Percentiles rank a stretch among this genome's conserved stretches.
Conservation (phyloP, 2,888 invertebrate species). For the Drosophila mulleri region DNA sequence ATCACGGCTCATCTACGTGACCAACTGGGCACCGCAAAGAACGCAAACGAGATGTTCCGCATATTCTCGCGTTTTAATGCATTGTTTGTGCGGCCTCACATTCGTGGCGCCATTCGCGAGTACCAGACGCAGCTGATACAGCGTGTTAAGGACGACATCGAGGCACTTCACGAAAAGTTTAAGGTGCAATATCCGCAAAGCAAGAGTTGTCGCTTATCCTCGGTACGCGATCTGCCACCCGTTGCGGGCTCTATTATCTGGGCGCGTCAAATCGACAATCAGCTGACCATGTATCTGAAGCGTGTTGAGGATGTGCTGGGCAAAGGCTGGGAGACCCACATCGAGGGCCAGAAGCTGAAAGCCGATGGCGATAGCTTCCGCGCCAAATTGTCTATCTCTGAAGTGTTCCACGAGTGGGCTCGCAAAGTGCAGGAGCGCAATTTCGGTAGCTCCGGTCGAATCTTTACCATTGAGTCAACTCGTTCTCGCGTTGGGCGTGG, state of each 20-base stretch:
- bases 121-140: slow-evolving; percentile 99
- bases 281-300: slow-evolving; percentile 97
- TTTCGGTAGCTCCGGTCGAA: slow-evolving; percentile 96
- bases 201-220: slow-evolving; percentile 95
- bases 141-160: slow-evolving; percentile 99
- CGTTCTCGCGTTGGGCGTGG: slow-evolving; percentile 90
- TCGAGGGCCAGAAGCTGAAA: slow-evolving; percentile 98
- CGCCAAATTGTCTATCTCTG: slow-evolving; percentile 97
- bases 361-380: slow-evolving; percentile 99
- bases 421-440: slow-evolving; percentile 97
- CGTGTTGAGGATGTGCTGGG: slow-evolving; percentile 99
- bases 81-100: slow-evolving; percentile 98
- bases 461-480: slow-evolving; percentile 96
- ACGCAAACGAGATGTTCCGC: slow-evolving; percentile 99
- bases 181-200: slow-evolving; percentile 99
- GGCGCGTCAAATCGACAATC: slow-evolving; percentile 99
- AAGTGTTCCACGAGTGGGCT: slow-evolving; percentile 99
- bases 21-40: slow-evolving; percentile 98
- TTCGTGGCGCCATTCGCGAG: slow-evolving; percentile 99
- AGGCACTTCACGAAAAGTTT: slow-evolving; percentile 98
- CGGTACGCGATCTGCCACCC: slow-evolving; percentile 97
- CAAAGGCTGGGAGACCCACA: slow-evolving; percentile 99
- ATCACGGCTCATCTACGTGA: slow-evolving; percentile 99
- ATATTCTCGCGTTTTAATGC: slow-evolving; percentile 99
- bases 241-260: slow-evolving; percentile 99